phyloP scores from a whole-genome alignment of 2,797 vertebrate species.

The Oreortyx pictus region DNA sequence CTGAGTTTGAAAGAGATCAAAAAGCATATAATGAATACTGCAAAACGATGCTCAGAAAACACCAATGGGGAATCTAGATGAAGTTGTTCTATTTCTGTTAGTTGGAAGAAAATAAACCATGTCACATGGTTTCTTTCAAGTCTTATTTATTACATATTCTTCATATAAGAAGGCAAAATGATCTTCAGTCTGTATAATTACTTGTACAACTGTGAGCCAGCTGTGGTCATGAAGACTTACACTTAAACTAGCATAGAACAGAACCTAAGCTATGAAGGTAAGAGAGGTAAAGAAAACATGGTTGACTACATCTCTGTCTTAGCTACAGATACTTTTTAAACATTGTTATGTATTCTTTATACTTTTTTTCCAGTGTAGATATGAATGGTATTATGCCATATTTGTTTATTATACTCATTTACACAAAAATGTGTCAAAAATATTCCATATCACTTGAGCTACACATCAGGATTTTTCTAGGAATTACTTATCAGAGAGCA shows the following conservation, averaged over 20 bases:
- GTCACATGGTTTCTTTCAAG: background rate
- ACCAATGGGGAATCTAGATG: background rate
- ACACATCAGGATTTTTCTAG: background rate
- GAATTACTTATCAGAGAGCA: background rate
- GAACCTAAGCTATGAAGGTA: background rate
- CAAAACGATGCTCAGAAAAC: background rate
- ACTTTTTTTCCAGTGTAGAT: background rate
- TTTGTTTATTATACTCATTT: background rate
- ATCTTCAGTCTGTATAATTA: background rate
- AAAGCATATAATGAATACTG: background rate
- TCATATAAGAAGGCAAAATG: background rate
- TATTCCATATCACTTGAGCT: background rate
- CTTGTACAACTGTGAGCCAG: background rate
- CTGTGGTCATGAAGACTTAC: background rate
- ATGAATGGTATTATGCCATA: background rate
- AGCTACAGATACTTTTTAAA: background rate
- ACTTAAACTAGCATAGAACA: background rate
- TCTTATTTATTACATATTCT: background rate
- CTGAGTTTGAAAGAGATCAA: background rate
- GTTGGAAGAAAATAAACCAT: background rate
- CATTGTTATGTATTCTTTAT: background rate
- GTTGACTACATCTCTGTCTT: background rate
- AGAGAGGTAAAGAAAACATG: background rate
- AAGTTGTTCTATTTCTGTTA: background rate
- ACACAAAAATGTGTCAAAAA: background rate